Base-by-base conservation (phyloP, 2,888 invertebrate genomes). In the Achlya flavicornis region DNA sequence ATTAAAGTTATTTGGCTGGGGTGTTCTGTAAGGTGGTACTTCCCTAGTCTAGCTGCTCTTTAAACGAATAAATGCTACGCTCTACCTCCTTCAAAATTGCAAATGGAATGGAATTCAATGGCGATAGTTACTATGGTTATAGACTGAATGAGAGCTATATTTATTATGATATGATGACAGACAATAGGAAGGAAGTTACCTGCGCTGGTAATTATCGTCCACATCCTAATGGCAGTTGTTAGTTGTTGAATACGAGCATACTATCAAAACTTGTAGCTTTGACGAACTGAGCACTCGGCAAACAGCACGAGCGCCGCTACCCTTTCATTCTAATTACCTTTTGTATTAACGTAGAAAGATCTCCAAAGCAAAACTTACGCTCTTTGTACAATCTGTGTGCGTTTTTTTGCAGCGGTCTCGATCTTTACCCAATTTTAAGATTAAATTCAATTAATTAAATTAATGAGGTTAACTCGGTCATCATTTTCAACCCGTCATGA, bases 221-320 rank as follows among this genome's bases (percentile, higher is more conserved):
- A 61, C 26, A 53, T 61, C 58, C 69, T 70, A 72, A 72, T 64
- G 70, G 64, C 66, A 63, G 65, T 70, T 66, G 69, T 68, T 66
- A 62, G 62, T 71, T 69, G 57, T 66, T 59, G 48, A 61, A 63
- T 53, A 64, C 66, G 64, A 64, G 63, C 61, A 64, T 62, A 65
- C 62, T 64, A 62, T 63, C 63, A 63, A 62, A 62, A 66, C 61
- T 63, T 64, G 61, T 48, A 53, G 58, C 63, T 64, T 58, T 61
- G 57, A 64, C 38, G 48, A 58, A 46, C 60, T 32, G 16, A 53
- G 19, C n/a, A 53, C 53, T 19, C 19, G 53, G 14, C 8, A 16
- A 53, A 19, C 53, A 19, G 53, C 53, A 16, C 16, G 48, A 16
- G 48, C n/a, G 7, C 1, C 3, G 46, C 14, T 48, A 53, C 53